phyloP scores from a whole-genome alignment of 2,797 vertebrate species.

The Mormyrops attenuatus region DNA sequence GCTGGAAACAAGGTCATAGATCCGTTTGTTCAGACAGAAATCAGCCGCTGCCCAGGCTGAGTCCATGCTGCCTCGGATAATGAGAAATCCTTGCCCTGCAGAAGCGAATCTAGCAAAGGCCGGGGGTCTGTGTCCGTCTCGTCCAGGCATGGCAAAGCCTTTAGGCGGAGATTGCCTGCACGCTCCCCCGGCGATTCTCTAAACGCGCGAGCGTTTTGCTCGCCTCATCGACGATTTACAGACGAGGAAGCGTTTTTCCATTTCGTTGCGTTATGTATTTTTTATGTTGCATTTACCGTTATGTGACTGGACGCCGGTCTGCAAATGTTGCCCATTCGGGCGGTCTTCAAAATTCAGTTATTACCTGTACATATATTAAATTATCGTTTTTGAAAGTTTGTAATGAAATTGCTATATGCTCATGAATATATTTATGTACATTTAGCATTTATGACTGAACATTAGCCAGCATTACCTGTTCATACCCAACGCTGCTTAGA shows the following conservation, averaged over 20 bases:
- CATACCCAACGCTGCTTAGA: not conserved
- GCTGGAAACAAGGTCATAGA: constrained; percentile 3
- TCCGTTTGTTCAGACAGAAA: not conserved
- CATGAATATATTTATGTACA: not conserved
- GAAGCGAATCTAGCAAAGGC: not conserved
- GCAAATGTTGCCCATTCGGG: not conserved
- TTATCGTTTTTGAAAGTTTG: not conserved
- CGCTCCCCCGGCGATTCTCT: not conserved
- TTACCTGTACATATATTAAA: not conserved
- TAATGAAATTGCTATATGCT: not conserved
- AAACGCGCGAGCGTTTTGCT: too few relatives aligned
- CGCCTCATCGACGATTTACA: not conserved
- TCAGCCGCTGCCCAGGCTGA: not conserved
- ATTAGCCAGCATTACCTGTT: not conserved
- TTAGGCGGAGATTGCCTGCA: not conserved
- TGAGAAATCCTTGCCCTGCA: constrained; percentile 3
- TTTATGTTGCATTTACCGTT: not conserved
- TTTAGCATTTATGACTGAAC: not conserved
- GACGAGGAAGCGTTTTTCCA: not conserved
- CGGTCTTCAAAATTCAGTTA: not conserved
- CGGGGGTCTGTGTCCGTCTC: not conserved
- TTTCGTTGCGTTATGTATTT: not conserved
- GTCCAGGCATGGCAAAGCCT: not conserved
- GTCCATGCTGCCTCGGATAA: not conserved
- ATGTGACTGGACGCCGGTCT: not conserved